phyloP scores from a whole-genome alignment of 2,797 vertebrate species.

The Trichosurus vulpecula region DNA sequence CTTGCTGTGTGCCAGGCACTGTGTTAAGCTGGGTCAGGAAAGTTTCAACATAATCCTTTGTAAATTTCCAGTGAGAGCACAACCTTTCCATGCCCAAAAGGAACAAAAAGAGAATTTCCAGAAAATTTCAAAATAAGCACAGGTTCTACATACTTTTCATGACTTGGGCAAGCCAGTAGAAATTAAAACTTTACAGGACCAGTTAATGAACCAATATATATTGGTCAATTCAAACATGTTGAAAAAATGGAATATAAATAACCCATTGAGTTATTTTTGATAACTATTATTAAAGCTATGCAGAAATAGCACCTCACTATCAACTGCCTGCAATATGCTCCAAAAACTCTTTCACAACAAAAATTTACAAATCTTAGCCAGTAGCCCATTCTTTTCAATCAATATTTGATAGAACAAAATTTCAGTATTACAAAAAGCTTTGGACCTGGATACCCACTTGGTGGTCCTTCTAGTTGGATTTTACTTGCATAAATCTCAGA shows the following conservation, averaged over 20 bases:
- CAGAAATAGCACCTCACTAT: background rate
- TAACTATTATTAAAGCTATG: background rate
- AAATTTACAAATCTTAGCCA: constrained; percentile 16
- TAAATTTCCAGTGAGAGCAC: background rate
- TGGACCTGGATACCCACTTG: background rate
- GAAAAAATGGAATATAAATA: background rate
- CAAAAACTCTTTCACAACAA: background rate
- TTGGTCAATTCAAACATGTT: background rate
- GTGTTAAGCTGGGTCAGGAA: background rate
- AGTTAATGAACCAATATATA: background rate
- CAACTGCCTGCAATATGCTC: background rate
- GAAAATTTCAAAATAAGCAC: background rate
- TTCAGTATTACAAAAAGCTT: constrained; percentile 13
- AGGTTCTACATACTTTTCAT: background rate
- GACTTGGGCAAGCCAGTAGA: background rate
- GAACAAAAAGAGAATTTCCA: background rate
- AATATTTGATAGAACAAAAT: constrained; percentile 33
- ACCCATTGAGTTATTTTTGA: background rate
- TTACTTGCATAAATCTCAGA: background rate
- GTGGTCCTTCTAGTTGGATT: constrained; percentile 29
- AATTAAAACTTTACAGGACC: background rate
- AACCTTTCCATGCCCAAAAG: background rate
- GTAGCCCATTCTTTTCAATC: constrained; percentile 22
- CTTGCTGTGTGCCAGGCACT: background rate
- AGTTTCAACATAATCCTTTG: background rate